These are phyloP conservation scores for Semotilus atromaculatus DNA, from an alignment of 2,797 vertebrate genomes.

Conservation along the genomic window DNA sequence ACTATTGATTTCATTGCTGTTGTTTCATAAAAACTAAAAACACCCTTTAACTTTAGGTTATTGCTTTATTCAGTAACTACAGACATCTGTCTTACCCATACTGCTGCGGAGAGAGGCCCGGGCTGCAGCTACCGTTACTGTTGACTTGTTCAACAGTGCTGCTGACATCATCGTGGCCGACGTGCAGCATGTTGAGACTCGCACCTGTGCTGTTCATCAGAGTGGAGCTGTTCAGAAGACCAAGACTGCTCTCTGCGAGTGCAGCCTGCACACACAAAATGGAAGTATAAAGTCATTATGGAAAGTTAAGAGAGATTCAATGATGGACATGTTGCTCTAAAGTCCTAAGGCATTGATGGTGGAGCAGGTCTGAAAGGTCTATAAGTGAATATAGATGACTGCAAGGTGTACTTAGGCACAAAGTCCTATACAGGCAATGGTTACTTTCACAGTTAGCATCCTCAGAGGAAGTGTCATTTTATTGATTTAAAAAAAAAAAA, in stretches of 20 bases:
- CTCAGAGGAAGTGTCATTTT: no score
- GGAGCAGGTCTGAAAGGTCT: background rate
- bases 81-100: slow-evolving; percentile 83
- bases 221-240: slow-evolving; percentile 90
- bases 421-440: no score
- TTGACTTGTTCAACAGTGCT: slow-evolving; percentile 96
- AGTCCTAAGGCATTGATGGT: background rate
- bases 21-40: background rate
- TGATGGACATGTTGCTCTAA: background rate
- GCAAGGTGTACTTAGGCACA: background rate
- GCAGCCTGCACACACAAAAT: slow-evolving; percentile 54
- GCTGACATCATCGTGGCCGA: slow-evolving; percentile 95
- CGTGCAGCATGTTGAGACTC: slow-evolving; percentile 91
- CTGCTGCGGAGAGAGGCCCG: slow-evolving; percentile 94
- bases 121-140: slow-evolving; percentile 97
- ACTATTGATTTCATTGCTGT: background rate
- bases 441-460: background rate
- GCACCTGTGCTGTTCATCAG: slow-evolving; percentile 87
- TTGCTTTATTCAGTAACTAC: background rate
- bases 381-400: background rate
- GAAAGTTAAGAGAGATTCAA: background rate
- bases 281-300: background rate
- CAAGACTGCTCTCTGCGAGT: slow-evolving; percentile 95
- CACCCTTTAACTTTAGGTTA: background rate
- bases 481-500: background rate